phyloP scores from a whole-genome alignment of 2,797 vertebrate genomes.

The Pteronotus mesoamericanus region DNA sequence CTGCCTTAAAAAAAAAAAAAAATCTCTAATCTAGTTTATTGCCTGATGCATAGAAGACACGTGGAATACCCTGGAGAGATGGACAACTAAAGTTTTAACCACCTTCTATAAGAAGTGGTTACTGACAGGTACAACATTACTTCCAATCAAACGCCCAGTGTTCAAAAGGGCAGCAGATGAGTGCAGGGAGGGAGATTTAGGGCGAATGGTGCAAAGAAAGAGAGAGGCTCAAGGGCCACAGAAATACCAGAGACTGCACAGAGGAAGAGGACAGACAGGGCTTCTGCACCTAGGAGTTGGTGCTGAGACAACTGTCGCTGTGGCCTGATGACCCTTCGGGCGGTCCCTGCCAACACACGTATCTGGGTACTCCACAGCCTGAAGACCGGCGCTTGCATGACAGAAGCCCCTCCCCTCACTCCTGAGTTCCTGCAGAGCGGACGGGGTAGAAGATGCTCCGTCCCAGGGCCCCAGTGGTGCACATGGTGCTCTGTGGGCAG shows the following conservation, averaged over 20 bases:
- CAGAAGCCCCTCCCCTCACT: background rate
- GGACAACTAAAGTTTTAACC: background rate
- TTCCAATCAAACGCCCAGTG: background rate
- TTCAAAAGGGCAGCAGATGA: background rate
- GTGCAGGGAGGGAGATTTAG: background rate
- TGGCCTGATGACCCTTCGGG: too few relatives aligned
- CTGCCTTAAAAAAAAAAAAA: background rate
- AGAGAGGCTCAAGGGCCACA: background rate
- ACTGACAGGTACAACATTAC: fast-evolving
- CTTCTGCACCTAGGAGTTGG: background rate
- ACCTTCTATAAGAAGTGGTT: background rate
- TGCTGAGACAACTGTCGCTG: background rate
- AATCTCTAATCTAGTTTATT: background rate
- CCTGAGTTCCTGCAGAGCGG: background rate
- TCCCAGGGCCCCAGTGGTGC: fast-evolving
- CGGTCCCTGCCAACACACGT: background rate
- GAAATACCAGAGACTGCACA: background rate
- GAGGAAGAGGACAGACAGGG: fast-evolving
- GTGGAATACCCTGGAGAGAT: background rate
- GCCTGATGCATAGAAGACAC: background rate
- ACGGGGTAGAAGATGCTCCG: too few relatives aligned
- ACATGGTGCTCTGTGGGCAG: background rate
- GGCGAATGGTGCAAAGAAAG: background rate
- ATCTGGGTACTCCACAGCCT: background rate
- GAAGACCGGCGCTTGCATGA: background rate